A percentile compares a stretch with the other conserved stretches of the same genome.
Conservation (phyloP, 2,888 invertebrate genomes). For the Drosophila cracens region DNA sequence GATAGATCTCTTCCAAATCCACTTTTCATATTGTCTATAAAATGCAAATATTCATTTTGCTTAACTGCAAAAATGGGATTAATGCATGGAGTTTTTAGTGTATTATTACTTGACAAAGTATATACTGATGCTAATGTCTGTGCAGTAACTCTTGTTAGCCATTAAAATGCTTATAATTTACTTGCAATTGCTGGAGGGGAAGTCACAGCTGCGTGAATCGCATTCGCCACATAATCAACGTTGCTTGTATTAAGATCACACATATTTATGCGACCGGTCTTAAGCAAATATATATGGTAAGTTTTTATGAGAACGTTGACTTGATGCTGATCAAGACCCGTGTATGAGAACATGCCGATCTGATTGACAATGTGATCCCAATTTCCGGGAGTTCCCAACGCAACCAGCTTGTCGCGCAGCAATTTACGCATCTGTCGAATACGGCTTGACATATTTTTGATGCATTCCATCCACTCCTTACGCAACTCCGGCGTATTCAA, state of each 20-base stretch:
- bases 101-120: constrained; percentile 11
- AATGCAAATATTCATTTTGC: constrained; percentile 30
- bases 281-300: constrained; percentile 96
- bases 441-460: constrained; percentile 94
- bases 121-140: neutral
- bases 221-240: constrained; percentile 95
- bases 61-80: neutral
- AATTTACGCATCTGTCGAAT: constrained; percentile 94
- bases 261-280: constrained; percentile 97
- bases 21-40: constrained; percentile 32
- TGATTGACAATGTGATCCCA: constrained; percentile 98
- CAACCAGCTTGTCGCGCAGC: constrained; percentile 90
- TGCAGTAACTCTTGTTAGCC: constrained; percentile 3
- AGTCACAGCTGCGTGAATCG: constrained; percentile 91
- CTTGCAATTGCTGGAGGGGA: constrained; percentile 38
- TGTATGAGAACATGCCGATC: constrained; percentile 99
- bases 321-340: constrained; percentile 93
- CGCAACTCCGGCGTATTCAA: constrained; percentile 90
- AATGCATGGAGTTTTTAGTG: neutral
- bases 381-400: constrained; percentile 93
- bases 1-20: constrained; percentile 27
- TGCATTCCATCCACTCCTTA: constrained; percentile 94
- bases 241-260: constrained; percentile 96
- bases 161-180: constrained; percentile 44
- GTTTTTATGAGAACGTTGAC: constrained; percentile 91